phyloP scores from a whole-genome alignment of 2,113 vertebrate species.

The Gallinago undulata region DNA sequence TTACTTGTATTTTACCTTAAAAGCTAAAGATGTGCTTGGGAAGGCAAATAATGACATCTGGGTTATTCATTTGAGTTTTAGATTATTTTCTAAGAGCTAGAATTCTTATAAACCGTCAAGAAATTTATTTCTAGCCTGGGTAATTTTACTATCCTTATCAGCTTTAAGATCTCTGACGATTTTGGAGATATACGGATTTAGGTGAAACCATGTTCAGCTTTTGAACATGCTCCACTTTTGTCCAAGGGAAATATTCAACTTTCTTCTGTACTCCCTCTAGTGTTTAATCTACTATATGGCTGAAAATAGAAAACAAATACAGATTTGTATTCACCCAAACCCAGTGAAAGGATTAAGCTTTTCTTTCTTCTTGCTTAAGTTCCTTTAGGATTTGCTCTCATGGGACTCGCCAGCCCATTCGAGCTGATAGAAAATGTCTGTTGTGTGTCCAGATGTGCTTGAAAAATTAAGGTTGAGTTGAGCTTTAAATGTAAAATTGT shows the following conservation, averaged over 20 bases:
- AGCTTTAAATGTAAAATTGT: background rate
- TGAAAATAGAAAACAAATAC: background rate
- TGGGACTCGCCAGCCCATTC: rapidly evolving
- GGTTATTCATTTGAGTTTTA: background rate
- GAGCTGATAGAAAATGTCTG: background rate
- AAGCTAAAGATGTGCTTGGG: background rate
- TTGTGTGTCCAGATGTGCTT: background rate
- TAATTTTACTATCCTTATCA: too few species aligned
- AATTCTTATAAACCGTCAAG: background rate
- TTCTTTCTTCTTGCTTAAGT: background rate
- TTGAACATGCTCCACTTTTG: background rate
- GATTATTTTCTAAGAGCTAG: background rate
- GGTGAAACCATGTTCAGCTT: background rate
- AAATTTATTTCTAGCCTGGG: background rate
- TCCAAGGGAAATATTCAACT: background rate
- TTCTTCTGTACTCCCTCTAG: constrained; percentile 51
- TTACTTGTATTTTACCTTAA: background rate
- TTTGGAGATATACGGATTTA: rapidly evolving
- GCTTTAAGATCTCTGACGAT: background rate
- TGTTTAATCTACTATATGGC: background rate
- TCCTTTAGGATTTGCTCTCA: background rate
- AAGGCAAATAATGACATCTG: background rate
- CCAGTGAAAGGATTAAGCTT: background rate
- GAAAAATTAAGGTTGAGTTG: background rate
- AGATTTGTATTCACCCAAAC: background rate